A percentile compares a stretch with the other conserved stretches of the same genome.
These are phyloP conservation scores for Thermophis baileyi DNA, from an alignment of 2,113 vertebrate genomes.

Conservation along the genomic window DNA sequence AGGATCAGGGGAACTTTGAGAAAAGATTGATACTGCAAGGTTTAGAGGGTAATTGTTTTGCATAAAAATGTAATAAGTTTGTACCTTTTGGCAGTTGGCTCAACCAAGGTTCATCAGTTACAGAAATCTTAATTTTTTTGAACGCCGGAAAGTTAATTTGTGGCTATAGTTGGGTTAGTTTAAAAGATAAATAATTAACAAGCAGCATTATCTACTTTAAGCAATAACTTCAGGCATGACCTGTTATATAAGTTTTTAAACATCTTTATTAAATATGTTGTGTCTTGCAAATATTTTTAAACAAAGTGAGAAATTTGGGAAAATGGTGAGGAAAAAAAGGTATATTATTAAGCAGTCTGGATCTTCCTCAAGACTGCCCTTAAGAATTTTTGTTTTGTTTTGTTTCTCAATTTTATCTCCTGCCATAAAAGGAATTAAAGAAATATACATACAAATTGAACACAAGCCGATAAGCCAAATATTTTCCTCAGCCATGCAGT, in stretches of 20 bases:
- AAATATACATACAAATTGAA: neutral
- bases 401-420: neutral
- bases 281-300: neutral
- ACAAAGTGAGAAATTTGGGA: neutral
- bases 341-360: slow-evolving; percentile 32
- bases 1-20: neutral
- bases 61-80: slow-evolving; percentile 46
- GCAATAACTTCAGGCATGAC: slow-evolving; percentile 54
- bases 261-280: slow-evolving; percentile 10
- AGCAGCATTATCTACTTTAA: slow-evolving; percentile 51
- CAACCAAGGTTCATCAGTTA: slow-evolving; percentile 60
- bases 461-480: neutral
- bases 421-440: too few species aligned
- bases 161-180: slow-evolving; percentile 55
- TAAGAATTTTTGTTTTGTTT: slow-evolving; percentile 44
- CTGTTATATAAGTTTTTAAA: slow-evolving; percentile 42
- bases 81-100: slow-evolving; percentile 31
- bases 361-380: slow-evolving; percentile 41
- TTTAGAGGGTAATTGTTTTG: slow-evolving; percentile 58
- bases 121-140: slow-evolving; percentile 66
- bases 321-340: slow-evolving; percentile 24
- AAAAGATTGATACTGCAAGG: slow-evolving; percentile 49
- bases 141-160: slow-evolving; percentile 60
- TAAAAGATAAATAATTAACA: slow-evolving; percentile 69
- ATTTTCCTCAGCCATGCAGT: too few species aligned